Conservation (phyloP, 2,113 vertebrate species). For the Dicaeum eximium region DNA sequence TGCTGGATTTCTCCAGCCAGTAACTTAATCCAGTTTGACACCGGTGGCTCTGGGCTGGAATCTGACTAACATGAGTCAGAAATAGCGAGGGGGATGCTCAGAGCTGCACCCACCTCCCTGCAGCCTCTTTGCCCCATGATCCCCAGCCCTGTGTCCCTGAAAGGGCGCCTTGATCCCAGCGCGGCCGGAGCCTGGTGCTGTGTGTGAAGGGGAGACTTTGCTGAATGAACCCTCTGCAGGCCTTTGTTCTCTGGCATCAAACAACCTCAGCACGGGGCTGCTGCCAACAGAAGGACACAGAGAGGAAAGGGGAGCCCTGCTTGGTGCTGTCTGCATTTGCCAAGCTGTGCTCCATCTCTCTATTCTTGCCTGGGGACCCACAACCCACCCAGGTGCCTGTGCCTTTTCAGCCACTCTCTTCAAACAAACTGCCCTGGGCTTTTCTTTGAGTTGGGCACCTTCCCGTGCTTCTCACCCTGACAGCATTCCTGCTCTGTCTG, state of each 20-base stretch:
- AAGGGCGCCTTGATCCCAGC: background rate
- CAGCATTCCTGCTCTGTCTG: background rate
- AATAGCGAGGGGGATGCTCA: rapidly evolving
- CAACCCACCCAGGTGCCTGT: background rate
- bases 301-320: background rate
- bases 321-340: background rate
- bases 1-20: background rate
- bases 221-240: background rate
- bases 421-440: background rate
- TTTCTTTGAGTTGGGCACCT: background rate
- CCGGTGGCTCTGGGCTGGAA: background rate
- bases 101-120: background rate
- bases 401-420: background rate
- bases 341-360: background rate
- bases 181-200: background rate
- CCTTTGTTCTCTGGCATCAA: background rate
- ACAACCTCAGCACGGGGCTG: rapidly evolving
- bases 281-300: background rate
- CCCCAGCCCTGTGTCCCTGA: background rate
- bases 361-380: background rate
- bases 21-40: background rate
- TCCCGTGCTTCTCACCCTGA: background rate
- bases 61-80: background rate
- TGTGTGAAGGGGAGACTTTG: background rate
- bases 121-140: background rate